Evolutionary conservation across 2,113 vertebrate species (phyloP).

Genomic region (Eulacestoma nigropectus): DNA sequence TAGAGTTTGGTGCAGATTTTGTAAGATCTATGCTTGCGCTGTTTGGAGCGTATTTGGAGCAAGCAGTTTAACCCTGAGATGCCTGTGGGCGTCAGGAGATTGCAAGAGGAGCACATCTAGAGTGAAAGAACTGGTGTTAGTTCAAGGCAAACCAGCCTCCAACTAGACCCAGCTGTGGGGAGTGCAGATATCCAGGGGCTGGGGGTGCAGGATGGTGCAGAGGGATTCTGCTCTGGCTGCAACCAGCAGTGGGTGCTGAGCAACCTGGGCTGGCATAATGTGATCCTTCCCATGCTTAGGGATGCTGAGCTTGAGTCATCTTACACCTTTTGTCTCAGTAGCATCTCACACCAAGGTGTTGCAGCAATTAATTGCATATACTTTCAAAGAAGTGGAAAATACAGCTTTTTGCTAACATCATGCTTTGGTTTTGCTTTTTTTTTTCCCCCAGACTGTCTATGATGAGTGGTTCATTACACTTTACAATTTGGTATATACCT

Average conservation of each 20-base stretch:
- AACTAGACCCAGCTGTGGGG: rapidly evolving
- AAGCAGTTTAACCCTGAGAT: background rate
- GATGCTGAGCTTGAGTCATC: background rate
- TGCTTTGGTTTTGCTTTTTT: background rate
- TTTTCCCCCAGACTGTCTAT: conserved; percentile 82
- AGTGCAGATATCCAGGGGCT: background rate
- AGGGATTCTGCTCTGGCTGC: background rate
- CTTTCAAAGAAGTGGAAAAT: background rate
- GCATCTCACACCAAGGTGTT: background rate
- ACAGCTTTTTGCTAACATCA: background rate
- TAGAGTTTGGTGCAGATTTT: background rate
- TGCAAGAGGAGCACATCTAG: background rate
- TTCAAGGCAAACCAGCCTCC: background rate
- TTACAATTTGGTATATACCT: conserved; percentile 93
- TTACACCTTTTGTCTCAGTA: background rate
- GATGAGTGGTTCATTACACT: conserved; percentile 94
- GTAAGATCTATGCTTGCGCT: background rate
- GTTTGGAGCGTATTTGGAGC: background rate
- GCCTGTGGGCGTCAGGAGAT: background rate
- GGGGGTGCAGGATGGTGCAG: background rate
- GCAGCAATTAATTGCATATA: background rate
- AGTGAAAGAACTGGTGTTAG: background rate
- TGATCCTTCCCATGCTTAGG: background rate
- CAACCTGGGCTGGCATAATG: background rate
- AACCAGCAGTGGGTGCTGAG: background rate